phyloP scores from a whole-genome alignment of 2,888 invertebrate species.

The Acanthosepion esculentum region DNA sequence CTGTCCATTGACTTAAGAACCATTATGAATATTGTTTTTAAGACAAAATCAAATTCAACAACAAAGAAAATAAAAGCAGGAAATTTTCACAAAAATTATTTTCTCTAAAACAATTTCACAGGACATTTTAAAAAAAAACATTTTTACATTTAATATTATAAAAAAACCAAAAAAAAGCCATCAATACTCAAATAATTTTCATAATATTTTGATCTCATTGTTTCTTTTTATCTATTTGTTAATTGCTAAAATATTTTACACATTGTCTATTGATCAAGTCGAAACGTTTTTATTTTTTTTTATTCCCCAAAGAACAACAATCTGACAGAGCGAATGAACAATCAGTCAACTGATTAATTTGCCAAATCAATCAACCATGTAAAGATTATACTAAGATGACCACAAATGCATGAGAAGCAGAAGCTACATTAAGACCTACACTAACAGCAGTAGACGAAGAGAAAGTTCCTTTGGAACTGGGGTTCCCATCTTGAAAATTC shows the following conservation, averaged over 20 bases:
- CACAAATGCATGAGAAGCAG: background rate
- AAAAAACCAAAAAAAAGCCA: background rate
- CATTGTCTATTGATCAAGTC: background rate
- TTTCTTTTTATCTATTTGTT: background rate
- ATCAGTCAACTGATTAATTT: background rate
- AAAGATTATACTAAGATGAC: background rate
- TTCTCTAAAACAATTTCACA: background rate
- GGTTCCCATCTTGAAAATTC: background rate
- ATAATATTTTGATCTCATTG: background rate
- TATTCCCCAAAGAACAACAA: background rate
- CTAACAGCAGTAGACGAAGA: background rate
- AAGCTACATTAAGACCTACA: background rate
- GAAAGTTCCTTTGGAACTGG: background rate
- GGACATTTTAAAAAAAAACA: background rate
- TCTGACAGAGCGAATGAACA: background rate
- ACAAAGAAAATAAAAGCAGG: background rate
- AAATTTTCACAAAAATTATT: background rate
- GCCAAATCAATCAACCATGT: background rate
- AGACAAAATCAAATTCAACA: background rate
- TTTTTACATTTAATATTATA: background rate
- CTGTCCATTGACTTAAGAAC: background rate
- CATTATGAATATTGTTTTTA: background rate
- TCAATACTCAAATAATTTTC: background rate
- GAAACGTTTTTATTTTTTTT: background rate
- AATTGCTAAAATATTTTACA: background rate